Evolutionary conservation across 2,797 vertebrate genomes (phyloP).

Genomic region (Alcedo quadribrachys): DNA sequence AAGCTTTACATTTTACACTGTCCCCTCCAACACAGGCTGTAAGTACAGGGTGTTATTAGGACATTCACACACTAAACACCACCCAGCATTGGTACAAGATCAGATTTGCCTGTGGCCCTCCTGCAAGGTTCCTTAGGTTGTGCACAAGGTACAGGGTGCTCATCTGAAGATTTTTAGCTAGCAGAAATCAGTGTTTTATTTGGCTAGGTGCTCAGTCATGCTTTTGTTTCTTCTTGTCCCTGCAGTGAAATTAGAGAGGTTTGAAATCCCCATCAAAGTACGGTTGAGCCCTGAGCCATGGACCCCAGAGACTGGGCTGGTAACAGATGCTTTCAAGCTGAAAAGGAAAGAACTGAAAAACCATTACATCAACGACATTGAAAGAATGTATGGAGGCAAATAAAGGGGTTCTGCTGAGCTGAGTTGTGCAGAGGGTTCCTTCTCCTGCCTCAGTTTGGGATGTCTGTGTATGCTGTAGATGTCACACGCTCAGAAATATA

Average conservation of each 20-base stretch:
- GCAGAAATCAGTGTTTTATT: not conserved
- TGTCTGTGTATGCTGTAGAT: slow-evolving; percentile 38
- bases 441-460: slow-evolving; percentile 6
- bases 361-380: slow-evolving; percentile 95
- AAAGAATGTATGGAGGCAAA: slow-evolving; percentile 98
- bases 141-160: not conserved
- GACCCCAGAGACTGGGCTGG: slow-evolving; percentile 97
- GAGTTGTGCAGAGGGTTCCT: slow-evolving; percentile 26
- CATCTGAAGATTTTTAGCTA: not conserved
- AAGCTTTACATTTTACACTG: not conserved
- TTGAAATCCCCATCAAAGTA: slow-evolving; percentile 96
- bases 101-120: not conserved
- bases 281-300: slow-evolving; percentile 94
- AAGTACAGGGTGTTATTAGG: not conserved
- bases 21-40: not conserved
- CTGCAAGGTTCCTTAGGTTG: not conserved
- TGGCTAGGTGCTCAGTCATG: not conserved
- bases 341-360: slow-evolving; percentile 98
- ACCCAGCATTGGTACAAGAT: not conserved
- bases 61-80: not conserved
- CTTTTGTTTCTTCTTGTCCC: slow-evolving; percentile 8
- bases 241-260: slow-evolving; percentile 94
- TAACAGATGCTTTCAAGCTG: slow-evolving; percentile 97
- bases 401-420: slow-evolving; percentile 60
- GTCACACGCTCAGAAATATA: not conserved